A percentile compares a stretch with the other conserved stretches of the same genome.
phyloP scores from a whole-genome alignment of 2,113 vertebrate species.

The Sminthopsis crassicaudata region DNA sequence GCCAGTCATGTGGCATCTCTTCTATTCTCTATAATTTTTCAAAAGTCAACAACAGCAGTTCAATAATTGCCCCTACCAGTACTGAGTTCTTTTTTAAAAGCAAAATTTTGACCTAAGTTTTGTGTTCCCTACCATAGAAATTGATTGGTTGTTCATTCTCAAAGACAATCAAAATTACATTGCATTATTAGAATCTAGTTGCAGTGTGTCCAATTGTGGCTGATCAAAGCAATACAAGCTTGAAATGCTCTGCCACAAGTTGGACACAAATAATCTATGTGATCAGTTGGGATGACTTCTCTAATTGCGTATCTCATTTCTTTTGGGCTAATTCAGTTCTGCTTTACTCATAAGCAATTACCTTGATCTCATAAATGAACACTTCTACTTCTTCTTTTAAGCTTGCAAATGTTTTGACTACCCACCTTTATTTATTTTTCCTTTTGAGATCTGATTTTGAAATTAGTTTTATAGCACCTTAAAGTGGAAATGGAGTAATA shows the following conservation, averaged over 20 bases:
- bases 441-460: slow-evolving; percentile 32
- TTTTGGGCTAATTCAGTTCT: no score
- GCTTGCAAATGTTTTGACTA: slow-evolving; percentile 61
- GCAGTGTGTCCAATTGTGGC: no score
- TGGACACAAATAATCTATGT: no score
- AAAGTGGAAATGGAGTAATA: not conserved
- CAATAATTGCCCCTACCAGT: no score
- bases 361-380: slow-evolving; percentile 32
- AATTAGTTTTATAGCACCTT: not conserved
- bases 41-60: not conserved
- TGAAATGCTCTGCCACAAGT: no score
- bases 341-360: slow-evolving; percentile 1
- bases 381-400: slow-evolving; percentile 46
- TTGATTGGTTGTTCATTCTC: no score
- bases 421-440: slow-evolving; percentile 54
- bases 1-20: not conserved
- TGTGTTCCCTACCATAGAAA: not conserved
- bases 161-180: no score
- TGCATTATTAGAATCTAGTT: no score
- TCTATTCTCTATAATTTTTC: not conserved
- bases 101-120: not conserved
- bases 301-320: no score
- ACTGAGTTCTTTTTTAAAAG: no score
- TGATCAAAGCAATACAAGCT: no score
- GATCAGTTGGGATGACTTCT: no score